Evolutionary conservation across 2,113 vertebrate genomes (phyloP).

Genomic region (Myotis brandtii): DNA sequence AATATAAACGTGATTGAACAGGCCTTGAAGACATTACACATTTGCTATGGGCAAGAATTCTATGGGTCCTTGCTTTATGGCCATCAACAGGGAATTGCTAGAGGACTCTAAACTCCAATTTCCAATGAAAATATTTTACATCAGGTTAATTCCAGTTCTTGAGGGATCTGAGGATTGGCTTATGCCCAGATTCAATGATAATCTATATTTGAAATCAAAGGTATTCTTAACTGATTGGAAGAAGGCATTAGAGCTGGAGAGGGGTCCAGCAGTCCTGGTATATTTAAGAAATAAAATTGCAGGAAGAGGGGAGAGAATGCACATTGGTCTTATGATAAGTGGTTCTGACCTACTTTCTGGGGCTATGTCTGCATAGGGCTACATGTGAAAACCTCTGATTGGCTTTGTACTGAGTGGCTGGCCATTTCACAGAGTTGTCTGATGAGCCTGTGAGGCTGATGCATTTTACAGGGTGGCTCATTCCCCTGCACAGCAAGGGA

Average conservation of each 20-base stretch:
- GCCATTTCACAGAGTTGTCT: neutral
- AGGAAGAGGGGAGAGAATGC: neutral
- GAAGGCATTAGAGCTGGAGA: neutral
- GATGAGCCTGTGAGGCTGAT: neutral
- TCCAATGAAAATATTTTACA: conserved; percentile 77
- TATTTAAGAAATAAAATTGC: neutral
- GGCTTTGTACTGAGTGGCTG: neutral
- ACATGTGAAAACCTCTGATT: neutral
- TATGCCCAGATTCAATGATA: conserved; percentile 73
- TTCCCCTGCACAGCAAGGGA: accelerated
- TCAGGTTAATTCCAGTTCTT: conserved; percentile 74
- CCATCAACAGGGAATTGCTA: neutral
- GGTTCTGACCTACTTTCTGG: neutral
- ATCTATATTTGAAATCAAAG: conserved; percentile 73
- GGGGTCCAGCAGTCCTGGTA: neutral
- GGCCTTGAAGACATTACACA: neutral
- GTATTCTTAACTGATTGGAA: conserved; percentile 58
- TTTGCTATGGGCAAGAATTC: neutral
- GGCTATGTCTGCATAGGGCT: neutral
- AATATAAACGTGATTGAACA: neutral
- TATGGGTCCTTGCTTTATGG: neutral
- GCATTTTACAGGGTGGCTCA: neutral
- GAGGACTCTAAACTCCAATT: neutral
- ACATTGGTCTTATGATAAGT: neutral
- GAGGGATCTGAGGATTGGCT: conserved; percentile 76